phyloP scores from a whole-genome alignment of 2,888 invertebrate genomes.

The Lepeophtheirus nordmannii region DNA sequence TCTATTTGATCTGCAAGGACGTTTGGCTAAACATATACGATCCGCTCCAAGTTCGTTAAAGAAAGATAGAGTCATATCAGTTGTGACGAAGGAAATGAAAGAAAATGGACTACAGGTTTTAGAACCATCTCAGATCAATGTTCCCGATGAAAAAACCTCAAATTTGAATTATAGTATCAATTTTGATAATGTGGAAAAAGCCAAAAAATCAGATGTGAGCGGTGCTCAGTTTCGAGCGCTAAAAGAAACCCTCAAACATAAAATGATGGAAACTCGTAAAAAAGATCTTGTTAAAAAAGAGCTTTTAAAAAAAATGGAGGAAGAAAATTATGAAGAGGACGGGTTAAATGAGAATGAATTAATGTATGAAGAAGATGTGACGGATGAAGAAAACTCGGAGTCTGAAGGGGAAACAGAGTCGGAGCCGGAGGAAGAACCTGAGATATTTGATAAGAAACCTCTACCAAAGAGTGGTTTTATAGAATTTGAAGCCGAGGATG shows the following conservation, averaged over 20 bases:
- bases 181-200: slow-evolving; percentile 5
- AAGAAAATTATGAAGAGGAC: slow-evolving; percentile 25
- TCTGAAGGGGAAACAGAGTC: slow-evolving; percentile 28
- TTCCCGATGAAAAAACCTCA: not conserved
- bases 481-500: slow-evolving; percentile 41
- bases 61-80: not conserved
- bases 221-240: slow-evolving; percentile 11
- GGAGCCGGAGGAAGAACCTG: slow-evolving; percentile 35
- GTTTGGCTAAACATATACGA: slow-evolving; percentile 12
- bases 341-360: slow-evolving; percentile 7
- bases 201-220: slow-evolving; percentile 2
- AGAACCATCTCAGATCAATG: too few species aligned
- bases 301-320: slow-evolving; percentile 26
- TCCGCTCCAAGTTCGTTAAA: not conserved
- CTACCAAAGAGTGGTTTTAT: slow-evolving; percentile 31
- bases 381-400: not conserved
- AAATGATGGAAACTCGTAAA: slow-evolving; percentile 7
- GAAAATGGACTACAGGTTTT: not conserved
- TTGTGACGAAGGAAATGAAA: slow-evolving; percentile 17
- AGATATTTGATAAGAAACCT: slow-evolving; percentile 33
- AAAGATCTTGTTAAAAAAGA: not conserved
- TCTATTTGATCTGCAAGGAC: not conserved
- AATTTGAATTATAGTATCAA: slow-evolving; percentile 4
- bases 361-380: not conserved
- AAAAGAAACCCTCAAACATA: slow-evolving; percentile 11